Base-by-base conservation (phyloP, 2,888 invertebrate species). In the Eudasyphora cyanicolor region DNA sequence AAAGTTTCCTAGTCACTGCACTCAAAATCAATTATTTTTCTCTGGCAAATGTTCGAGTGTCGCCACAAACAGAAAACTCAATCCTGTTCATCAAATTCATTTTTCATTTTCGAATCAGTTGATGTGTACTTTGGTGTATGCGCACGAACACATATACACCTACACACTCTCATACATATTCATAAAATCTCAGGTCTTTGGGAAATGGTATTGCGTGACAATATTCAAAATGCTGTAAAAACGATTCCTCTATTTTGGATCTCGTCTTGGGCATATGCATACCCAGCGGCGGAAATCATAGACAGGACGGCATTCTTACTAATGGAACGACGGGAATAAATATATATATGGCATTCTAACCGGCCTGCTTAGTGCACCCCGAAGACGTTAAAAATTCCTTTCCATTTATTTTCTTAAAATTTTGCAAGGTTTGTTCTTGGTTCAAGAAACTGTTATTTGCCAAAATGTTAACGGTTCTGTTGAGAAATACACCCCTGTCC, bases 1-100 rank as follows among this genome's bases (percentile, higher is more conserved):
- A 79, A 45, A 75, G 57, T 79, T 76, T 82, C 64, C 71, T 54
- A 64, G 62, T 76, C 70, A 82, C 14, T 79, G 71, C 78, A 64
- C 75, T 54, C 24, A 29, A 79, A 79, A 76, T 64, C 73, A 74
- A 70, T 79, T 76, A 76, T 69, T 73, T n/a, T 24, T 75, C 71
- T 38, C 42, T 57, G 45, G 32, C 78, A 79, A 71, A 64, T 79
- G 82, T 76, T 24, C 75, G 71, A 79, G 78, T 71, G 54, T 69
- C 21, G 32, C 19, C 8, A 35, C 54, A 64, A 74, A 78, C 75
- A 62, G 69, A 82, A 70, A 51, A 51, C 10, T 12, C 32, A 71
- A 76, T 54, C 57, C 45, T 73, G 45, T 76, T 60, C 29, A 51
- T 73, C 64, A 24, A 82, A 76, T 82, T 71, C 45, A 76, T 76